Evolutionary conservation across 2,113 vertebrate species (phyloP), one percentile per base, ranked within the genome.

Genomic region (Poeciliopsis turrubarensis): DNA sequence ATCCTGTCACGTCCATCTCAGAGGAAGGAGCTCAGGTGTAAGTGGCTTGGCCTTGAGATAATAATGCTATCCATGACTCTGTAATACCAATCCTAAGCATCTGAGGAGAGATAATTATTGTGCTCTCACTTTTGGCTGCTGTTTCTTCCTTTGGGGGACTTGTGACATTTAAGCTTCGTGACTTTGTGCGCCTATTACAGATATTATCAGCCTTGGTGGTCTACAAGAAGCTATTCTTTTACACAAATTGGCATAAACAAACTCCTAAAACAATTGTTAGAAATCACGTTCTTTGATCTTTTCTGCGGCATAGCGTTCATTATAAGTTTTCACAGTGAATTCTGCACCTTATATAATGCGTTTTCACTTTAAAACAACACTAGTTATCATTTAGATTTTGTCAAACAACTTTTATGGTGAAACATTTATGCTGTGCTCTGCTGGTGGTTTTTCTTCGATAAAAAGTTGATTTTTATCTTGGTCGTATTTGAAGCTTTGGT

Each of bases 61-160:
- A 44, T 72, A 62, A 60, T 17, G 2, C 73, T 77, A 62, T 57
- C 32, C 67, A 54, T 0, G 60, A 39, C 60, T 67, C 41, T 72
- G 64, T 71, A 32, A 73, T 22, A 64, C 68, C 79, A 66, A 88
- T 79, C 78, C 70, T 22, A 22, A 39, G 3, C 79, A 60, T 84
- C 79, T 61, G 84, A 84, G 81, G 31, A 68, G 65, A 65, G 73
- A 61, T 78, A 57, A 78, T 84, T 68, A 78, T 41, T 51, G 51
- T 37, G 39, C 6, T 4, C 63, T 72, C 39, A 0, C 70, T 62
- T 77, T 75, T 57, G 64, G 60, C 77, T n/a, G 80, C 65, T 69
- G 66, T 73, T 74, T 25, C 75, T 71, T 70, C 74, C 70, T 44
- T 13, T 61, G 37, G 57, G 25, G 37, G 22, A 68, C 73, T 68